Evolutionary conservation across 2,113 vertebrate genomes (phyloP), one percentile per base, ranked within the genome.

Genomic region (Nematolebias whitei): DNA sequence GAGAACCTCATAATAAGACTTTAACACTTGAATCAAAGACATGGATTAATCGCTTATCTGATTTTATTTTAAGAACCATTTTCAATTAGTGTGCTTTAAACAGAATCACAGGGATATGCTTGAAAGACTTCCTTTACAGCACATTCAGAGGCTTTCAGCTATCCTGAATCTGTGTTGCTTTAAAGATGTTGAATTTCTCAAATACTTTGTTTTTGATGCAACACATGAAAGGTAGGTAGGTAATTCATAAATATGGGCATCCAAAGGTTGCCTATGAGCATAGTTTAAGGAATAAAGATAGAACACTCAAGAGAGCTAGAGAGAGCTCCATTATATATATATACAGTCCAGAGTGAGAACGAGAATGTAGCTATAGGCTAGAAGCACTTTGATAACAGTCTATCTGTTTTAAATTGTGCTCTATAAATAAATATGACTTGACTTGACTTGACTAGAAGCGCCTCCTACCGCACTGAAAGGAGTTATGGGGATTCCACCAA

Each of bases 31-130:
- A 68, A 68, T 59, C 12, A 54, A 71, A 67, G 58, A 53, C 22
- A 4, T 29, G 20, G 55, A 50, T 75, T 78, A 63, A 60, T 15
- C 50, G 39, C 43, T 74, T 62, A 57, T 79, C 50, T 69, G 67
- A 76, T 76, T 71, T 57, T 29, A 19, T 52, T 70, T 75, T 35
- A 58, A 63, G 47, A 32, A 47, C 50, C 41, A 43, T 50, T 77
- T 79, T 78, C 54, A 73, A 72, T 76, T 68, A 56, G 41, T 26
- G 2, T 18, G 12, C 53, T 80, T 73, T 70, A 41, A 75, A 64
- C 24, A 63, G 47, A 40, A 66, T 49, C 39, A 58, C 35, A 19
- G 40, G 20, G 41, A 53, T 57, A 20, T 32, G 18, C 43, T 60
- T 67, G 39, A 35, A 43, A 49, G 52, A 29, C 19, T 41, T 41